These are phyloP conservation scores for Melanerpes aurifrons DNA, from an alignment of 2,113 vertebrate genomes.

Conservation along the genomic window DNA sequence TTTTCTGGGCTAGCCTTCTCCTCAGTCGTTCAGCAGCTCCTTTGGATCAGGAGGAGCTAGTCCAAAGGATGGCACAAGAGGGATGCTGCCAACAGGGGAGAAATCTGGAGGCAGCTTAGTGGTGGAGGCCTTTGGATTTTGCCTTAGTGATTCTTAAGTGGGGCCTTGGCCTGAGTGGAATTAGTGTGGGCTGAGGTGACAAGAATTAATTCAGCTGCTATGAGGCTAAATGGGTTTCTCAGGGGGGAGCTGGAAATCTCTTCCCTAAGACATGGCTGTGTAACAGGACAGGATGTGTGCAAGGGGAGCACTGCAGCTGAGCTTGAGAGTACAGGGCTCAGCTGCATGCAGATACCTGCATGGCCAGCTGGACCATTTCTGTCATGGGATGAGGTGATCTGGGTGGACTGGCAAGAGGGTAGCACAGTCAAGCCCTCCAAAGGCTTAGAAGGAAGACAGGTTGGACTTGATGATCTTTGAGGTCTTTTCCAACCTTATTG, in stretches of 20 bases:
- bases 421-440: too few relatives aligned
- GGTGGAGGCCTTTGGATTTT: neutral
- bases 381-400: neutral
- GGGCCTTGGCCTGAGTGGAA: neutral
- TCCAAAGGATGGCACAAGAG: neutral
- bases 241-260: conserved; percentile 47
- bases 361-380: neutral
- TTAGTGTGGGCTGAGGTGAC: neutral
- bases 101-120: neutral
- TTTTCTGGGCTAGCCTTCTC: neutral
- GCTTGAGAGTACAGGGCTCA: neutral
- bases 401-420: too few relatives aligned
- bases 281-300: neutral
- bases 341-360: neutral
- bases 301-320: neutral
- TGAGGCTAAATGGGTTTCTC: conserved; percentile 59
- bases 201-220: neutral
- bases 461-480: too few relatives aligned
- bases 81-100: neutral
- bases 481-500: too few relatives aligned
- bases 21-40: neutral
- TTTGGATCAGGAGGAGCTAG: neutral
- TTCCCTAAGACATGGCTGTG: neutral
- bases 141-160: neutral
- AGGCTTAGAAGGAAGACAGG: too few relatives aligned